Base-by-base conservation (phyloP, 1,140 invertebrate species). In the Ostrea denselamellosa region DNA sequence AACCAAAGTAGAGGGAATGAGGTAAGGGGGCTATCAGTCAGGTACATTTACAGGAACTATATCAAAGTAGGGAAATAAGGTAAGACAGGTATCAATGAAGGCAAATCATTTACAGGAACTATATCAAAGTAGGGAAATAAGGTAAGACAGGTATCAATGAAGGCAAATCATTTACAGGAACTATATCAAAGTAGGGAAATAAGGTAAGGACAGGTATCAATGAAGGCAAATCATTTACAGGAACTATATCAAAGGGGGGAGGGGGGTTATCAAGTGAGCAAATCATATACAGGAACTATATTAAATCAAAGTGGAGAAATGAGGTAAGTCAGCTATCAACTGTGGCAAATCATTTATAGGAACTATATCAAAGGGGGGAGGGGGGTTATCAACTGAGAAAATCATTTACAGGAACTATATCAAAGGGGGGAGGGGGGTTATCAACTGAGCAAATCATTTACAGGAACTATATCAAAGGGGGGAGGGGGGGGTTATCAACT, bases 231-330 rank as follows among this genome's bases (percentile, higher is more conserved):
- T n/a, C n/a, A 25, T 44, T 44, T 44, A 44, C 34, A 44, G 34
- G 34, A 44, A 44, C 34, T 44, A 5, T 44, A 44, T n/a, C n/a
- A n/a, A n/a, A n/a, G n/a, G 14, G 92, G 92, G 71, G 90, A 90
- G 52, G 90, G 85, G 83, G 84, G 92, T 92, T 85, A 92, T 88
- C 2, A 8, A 22, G 0, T 2, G 2, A 34, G 5, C 9, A 77
- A n/a, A n/a, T n/a, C n/a, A 25, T 44, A 2, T 44, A 44, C 34
- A 44, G 34, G 34, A 44, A 44, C 34, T 44, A 85, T 94, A 95
- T 87, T 93, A 95, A 90, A 89, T 91, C 10, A 95, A 95, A 88
- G 87, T 95, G 54, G 94, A 95, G 62, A 86, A 12, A 84, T 89
- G 14, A 92, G 92, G 71, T 90, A 90, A 56, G 90, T 77, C 85